Conservation (phyloP, 2,888 invertebrate species). For the Archips crataeganus region DNA sequence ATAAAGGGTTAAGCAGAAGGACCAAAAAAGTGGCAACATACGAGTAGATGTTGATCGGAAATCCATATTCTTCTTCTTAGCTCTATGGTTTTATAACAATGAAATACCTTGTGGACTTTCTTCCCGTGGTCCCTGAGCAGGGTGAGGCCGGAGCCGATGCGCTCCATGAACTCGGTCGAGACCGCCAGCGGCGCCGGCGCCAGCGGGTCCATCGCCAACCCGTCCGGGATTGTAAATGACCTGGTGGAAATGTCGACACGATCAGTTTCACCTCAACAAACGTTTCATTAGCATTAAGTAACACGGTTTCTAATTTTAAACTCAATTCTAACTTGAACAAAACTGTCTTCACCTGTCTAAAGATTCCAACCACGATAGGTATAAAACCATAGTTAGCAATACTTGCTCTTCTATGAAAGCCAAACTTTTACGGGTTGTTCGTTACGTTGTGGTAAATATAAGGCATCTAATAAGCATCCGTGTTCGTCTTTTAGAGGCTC, state of each 20-base stretch:
- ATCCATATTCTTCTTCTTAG: too few species aligned
- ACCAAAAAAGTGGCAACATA: too few species aligned
- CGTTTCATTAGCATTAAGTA: conserved; percentile 16
- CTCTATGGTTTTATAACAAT: not conserved
- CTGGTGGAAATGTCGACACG: conserved; percentile 51
- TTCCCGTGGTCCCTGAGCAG: conserved; percentile 78
- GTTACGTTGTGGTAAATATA: not conserved
- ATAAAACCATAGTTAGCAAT: not conserved
- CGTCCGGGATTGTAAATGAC: conserved; percentile 80
- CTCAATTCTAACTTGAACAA: not conserved
- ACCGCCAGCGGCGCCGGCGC: conserved; percentile 78
- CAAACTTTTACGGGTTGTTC: not conserved
- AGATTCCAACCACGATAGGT: conserved; percentile 8
- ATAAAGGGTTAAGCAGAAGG: too few species aligned
- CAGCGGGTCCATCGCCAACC: conserved; percentile 80
- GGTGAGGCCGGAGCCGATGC: conserved; percentile 76
- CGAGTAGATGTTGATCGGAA: too few species aligned
- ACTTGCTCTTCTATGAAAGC: not conserved
- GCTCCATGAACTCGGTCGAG: conserved; percentile 79
- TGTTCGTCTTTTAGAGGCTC: not conserved
- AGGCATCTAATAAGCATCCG: not conserved
- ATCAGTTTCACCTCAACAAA: conserved; percentile 28
- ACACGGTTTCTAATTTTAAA: conserved; percentile 24
- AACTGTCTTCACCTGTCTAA: conserved; percentile 9
- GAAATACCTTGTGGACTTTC: conserved; percentile 77